A percentile compares a stretch with the other conserved stretches of the same genome.
Evolutionary conservation across 2,797 vertebrate species (phyloP).

Genomic region (Chloroceryle inda): DNA sequence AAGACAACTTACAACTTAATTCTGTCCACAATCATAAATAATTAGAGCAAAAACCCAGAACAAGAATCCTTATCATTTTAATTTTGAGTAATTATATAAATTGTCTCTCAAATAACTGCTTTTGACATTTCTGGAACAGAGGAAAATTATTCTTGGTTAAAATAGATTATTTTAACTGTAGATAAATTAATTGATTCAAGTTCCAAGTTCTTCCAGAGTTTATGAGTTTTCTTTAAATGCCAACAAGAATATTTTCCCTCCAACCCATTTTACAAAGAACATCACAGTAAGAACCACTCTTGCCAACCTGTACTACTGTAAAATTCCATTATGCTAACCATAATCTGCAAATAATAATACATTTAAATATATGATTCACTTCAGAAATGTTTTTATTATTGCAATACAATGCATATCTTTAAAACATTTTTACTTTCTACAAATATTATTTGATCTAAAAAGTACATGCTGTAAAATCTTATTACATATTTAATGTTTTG

Average conservation of each 20-base stretch:
- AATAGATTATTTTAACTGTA: neutral
- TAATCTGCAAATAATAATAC: neutral
- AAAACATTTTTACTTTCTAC: neutral
- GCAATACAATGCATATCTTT: neutral
- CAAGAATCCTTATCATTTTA: conserved; percentile 4
- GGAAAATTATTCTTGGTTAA: neutral
- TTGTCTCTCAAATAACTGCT: neutral
- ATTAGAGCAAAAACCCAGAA: neutral
- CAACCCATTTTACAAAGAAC: neutral
- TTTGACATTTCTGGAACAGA: conserved; percentile 2
- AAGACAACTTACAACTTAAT: neutral
- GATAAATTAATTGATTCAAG: neutral
- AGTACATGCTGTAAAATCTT: neutral
- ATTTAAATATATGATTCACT: neutral
- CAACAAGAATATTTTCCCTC: neutral
- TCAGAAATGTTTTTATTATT: neutral
- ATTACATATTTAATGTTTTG: neutral
- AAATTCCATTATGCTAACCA: neutral
- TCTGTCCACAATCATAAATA: neutral
- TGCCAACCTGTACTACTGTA: neutral
- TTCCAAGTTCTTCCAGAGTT: neutral
- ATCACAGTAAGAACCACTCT: neutral
- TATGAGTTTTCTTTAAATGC: neutral
- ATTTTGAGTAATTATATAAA: conserved; percentile 7
- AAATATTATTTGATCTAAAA: neutral